Evolutionary conservation across 2,113 vertebrate species (phyloP), one percentile per base, ranked within the genome.

Genomic region (Phoenicopterus ruber): DNA sequence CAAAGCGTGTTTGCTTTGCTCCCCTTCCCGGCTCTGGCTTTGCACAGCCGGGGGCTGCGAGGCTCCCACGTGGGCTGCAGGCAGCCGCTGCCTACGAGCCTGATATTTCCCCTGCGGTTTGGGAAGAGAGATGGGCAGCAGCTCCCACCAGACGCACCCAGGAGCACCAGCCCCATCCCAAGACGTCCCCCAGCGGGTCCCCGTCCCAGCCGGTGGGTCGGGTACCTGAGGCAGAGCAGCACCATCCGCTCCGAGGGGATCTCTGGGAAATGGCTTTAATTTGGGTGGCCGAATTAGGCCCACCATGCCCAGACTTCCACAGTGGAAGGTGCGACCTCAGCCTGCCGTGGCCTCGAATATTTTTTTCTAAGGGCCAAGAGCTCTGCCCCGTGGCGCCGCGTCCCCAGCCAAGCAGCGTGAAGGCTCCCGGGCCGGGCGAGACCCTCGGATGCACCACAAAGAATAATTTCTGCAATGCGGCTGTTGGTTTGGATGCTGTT

Each of bases 171-270:
- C 28, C 14, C 55, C 58, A 19, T 14, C 47, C 50, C 17, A 3
- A 59, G 36, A 42, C 0, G 5, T 46, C n/a, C 57, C 38, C 31
- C 1, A 0, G 15, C 1, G 2, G 16, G 22, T 62, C n/a, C 32
- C 26, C 12, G 44, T 36, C 36, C 34, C 18, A 29, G 78, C 5
- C 2, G 1, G 5, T 8, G 54, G 69, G 14, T 42, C 5, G 2
- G 25, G 22, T 40, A 19, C 34, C 34, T 12, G 52, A 34, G 74
- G 77, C 61, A 85, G 28, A 62, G 78, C 47, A 59, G 52, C 54
- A 18, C 4, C 3, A 0, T 10, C 74, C 2, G 0, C 70, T 59
- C 40, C 5, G 2, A 5, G 3, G 7, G 40, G 28, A 88, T 55
- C 40, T 69, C 58, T 55, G 34, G 28, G 62, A 67, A 73, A 32